Percentiles rank a stretch among this genome's conserved stretches.
Conservation (phyloP, 2,888 invertebrate genomes). For the Pachymerium ferrugineum region DNA sequence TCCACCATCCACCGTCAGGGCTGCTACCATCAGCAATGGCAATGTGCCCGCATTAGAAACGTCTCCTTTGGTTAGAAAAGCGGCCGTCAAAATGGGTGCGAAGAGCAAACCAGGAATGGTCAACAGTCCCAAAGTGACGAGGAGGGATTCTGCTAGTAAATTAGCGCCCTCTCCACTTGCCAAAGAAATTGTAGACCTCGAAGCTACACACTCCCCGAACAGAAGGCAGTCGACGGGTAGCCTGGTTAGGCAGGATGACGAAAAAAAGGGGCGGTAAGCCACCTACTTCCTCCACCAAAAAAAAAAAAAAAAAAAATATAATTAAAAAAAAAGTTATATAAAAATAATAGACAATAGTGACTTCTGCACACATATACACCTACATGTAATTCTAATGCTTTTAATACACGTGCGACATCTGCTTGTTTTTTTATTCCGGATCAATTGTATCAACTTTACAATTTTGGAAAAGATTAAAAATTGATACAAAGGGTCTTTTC, state of each 20-base stretch:
- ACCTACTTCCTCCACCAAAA: not conserved
- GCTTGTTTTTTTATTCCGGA: not conserved
- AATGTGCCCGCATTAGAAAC: not conserved
- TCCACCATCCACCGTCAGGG: not conserved
- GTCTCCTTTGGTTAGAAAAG: not conserved
- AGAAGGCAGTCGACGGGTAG: conserved; percentile 31
- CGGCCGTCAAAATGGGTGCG: conserved; percentile 23
- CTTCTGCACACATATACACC: not conserved
- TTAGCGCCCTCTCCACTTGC: conserved; percentile 7
- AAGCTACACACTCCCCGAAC: conserved; percentile 11
- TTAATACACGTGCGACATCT: not conserved
- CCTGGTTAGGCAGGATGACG: conserved; percentile 31
- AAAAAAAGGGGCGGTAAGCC: conserved; percentile 33
- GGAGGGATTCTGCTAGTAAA: not conserved
- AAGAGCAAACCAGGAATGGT: conserved; percentile 23
- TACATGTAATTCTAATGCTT: not conserved
- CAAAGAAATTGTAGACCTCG: conserved; percentile 16
- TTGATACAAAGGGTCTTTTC: not conserved
- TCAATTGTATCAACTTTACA: not conserved
- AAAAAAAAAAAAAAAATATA: too few species aligned
- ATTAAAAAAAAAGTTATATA: too few species aligned
- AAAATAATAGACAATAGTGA: not conserved
- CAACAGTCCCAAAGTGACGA: conserved; percentile 10
- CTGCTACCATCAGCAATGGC: not conserved
- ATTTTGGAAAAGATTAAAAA: not conserved